Evolutionary conservation across 2,113 vertebrate genomes (phyloP), one percentile per base, ranked within the genome.

Genomic region (Ia io): DNA sequence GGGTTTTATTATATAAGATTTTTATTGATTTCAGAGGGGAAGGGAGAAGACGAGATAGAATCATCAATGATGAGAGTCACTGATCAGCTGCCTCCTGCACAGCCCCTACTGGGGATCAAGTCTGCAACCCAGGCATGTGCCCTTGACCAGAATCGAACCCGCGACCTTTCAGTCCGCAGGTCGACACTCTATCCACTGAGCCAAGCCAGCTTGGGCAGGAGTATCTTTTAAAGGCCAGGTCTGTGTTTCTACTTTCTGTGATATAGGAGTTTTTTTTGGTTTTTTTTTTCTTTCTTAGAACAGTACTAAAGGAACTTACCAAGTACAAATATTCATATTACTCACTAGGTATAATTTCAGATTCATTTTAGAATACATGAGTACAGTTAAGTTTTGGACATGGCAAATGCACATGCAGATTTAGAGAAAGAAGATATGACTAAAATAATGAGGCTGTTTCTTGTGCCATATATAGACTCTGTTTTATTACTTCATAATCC

Each of bases 261-360:
- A 69, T 51, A 6, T 53, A 32, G 22, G 32, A 83, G n/a, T 44
- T 9, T 25, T 71, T 88, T 37, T n/a, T n/a, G n/a, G 12, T 16
- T 76, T 94, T 30, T n/a, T n/a, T 76, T 74, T 67, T 84, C 67
- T 77, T 91, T 49, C 96, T 61, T 87, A 76, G 71, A 74, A 83
- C 42, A 96, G 61, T 79, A 49, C 77, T 95, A 94, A 94, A 95
- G 91, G 90, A 95, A 94, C 65, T 89, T 96, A 53, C 20, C 77
- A 78, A 94, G 61, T 56, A 95, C 42, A 89, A 94, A 96, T 84
- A 96, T 59, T 86, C 79, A 0, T 78, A 93, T 56, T 79, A 86
- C 65, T 93, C 71, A 76, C 84, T 78, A 92, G 53, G 77, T 42
- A 96, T 95, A 94, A 94, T 90, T 91, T 97, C 77, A 95, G 73